phyloP scores from a whole-genome alignment of 2,888 invertebrate species.

The Endomychus coccineus region DNA sequence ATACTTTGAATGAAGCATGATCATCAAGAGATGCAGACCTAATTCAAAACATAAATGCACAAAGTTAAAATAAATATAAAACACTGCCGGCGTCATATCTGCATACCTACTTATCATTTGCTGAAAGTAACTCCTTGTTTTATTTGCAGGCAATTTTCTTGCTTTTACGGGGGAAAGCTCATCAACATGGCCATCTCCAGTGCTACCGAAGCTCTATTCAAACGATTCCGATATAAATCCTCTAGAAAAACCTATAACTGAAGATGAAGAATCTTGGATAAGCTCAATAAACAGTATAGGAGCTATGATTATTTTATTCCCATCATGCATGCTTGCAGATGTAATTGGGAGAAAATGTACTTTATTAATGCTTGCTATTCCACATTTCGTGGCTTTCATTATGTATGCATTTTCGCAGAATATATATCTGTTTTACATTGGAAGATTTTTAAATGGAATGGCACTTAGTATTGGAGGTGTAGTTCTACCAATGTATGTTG shows the following conservation, averaged over 20 bases:
- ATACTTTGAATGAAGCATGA: too few relatives aligned
- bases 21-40: too few relatives aligned
- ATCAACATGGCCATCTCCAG: slow-evolving; percentile 32
- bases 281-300: slow-evolving; percentile 46
- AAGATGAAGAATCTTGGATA: slow-evolving; percentile 46
- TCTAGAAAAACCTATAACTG: slow-evolving; percentile 32
- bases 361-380: slow-evolving; percentile 47
- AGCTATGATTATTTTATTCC: slow-evolving; percentile 56
- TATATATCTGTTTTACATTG: slow-evolving; percentile 34
- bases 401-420: slow-evolving; percentile 24
- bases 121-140: too few relatives aligned
- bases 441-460: slow-evolving; percentile 51
- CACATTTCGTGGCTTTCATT: slow-evolving; percentile 26
- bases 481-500: slow-evolving; percentile 74
- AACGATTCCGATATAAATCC: slow-evolving; percentile 34
- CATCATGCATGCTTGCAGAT: slow-evolving; percentile 58
- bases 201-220: slow-evolving; percentile 30
- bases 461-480: slow-evolving; percentile 64
- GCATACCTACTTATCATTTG: too few relatives aligned
- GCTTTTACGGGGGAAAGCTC: slow-evolving; percentile 33
- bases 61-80: too few relatives aligned
- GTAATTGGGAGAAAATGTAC: slow-evolving; percentile 61
- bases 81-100: too few relatives aligned
- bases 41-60: too few relatives aligned
- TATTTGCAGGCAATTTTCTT: slow-evolving; percentile 29